Evolutionary conservation across 2,797 vertebrate species (phyloP), one percentile per base, ranked within the genome.

Genomic region (Epinephelus awoara): DNA sequence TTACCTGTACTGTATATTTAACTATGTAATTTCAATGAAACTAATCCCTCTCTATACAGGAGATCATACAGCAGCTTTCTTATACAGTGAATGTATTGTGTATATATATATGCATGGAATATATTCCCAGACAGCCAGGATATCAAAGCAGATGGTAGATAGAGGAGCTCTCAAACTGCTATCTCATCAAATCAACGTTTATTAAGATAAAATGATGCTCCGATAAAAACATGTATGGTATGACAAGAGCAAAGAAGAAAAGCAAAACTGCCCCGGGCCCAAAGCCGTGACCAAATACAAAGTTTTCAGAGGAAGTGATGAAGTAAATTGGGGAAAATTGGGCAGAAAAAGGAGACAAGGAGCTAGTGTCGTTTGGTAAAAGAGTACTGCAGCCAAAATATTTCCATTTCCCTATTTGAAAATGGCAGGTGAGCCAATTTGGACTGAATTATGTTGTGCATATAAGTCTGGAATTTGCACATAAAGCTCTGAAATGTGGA

Each of bases 181-280:
- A 92, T 92, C 93, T 92, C 83, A 94, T 94, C 91, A 93, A 93
- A 93, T 94, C 91, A 94, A 96, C 93, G 88, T 96, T 90, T 91
- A 95, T 92, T 84, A 92, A 95, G 96, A 98, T 97, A 96, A 97
- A 96, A 96, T 94, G 94, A 96, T 95, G 94, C 82, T 95, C 93
- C 89, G 94, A 96, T 97, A 94, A 97, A 88, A 72, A 81, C 72
- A 34, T 61, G 40, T 80, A 87, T 79, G 81, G 77, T 75, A 67
- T 89, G 81, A 90, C 85, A 87, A 79, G 79, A 88, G 80, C 77
- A 80, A 76, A 89, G 66, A 62, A 81, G 76, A 87, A 73, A 83
- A 83, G 61, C 66, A 21, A 69, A 84, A 89, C 58, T 14, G 89
- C 93, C 92, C 0, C 54, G 79, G 70, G 92, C 89, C 71, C 52